Percentiles rank a stretch among this genome's conserved stretches.
Conservation (phyloP, 2,113 vertebrate species). For the Tyrannus savana region DNA sequence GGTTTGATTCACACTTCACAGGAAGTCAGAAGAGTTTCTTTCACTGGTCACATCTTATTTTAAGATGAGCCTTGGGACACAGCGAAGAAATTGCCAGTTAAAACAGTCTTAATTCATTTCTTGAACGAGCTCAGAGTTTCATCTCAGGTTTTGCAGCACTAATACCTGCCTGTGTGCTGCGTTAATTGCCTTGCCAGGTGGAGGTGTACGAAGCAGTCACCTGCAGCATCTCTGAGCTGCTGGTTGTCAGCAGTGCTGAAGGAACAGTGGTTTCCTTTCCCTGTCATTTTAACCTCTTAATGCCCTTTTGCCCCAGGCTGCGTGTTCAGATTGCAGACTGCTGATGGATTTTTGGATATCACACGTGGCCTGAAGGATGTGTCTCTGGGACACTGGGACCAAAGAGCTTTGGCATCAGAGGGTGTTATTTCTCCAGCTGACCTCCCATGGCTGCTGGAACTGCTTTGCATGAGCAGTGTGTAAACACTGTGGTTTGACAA, state of each 20-base stretch:
- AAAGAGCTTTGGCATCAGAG: background rate
- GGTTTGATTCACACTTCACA: background rate
- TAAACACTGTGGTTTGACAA: background rate
- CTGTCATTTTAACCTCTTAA: background rate
- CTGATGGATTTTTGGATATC: background rate
- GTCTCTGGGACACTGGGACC: background rate
- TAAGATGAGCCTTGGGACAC: background rate
- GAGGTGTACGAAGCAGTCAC: background rate
- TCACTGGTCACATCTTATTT: background rate
- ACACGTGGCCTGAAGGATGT: background rate
- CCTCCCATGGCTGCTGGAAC: background rate
- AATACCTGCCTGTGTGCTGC: background rate
- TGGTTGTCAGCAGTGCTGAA: background rate
- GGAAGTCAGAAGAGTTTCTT: background rate
- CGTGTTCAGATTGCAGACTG: background rate
- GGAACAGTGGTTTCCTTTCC: background rate
- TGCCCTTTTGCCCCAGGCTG: background rate
- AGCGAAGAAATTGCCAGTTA: background rate
- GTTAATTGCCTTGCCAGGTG: background rate
- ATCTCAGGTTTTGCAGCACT: background rate
- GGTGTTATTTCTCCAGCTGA: background rate
- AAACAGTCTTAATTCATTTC: background rate
- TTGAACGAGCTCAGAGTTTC: background rate
- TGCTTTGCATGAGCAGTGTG: background rate
- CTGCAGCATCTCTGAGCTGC: background rate